Percentiles rank a stretch among this genome's conserved stretches.
Conservation (phyloP, 2,888 invertebrate species). For the Noctua janthina region DNA sequence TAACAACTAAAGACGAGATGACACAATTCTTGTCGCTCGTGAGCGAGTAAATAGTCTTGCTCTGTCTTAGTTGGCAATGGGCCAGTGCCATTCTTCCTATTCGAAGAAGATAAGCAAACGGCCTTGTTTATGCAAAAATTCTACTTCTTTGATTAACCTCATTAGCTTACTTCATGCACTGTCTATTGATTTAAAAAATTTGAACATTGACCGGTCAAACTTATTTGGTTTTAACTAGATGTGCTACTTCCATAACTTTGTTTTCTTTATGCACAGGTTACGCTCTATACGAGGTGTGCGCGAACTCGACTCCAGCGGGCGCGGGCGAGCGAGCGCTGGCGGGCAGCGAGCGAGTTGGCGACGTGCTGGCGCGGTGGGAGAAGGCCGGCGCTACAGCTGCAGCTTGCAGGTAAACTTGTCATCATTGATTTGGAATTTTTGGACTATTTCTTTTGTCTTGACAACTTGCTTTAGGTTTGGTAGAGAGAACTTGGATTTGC, state of each 20-base stretch:
- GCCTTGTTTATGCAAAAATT: not conserved
- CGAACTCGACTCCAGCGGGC: slow-evolving; percentile 91
- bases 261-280: slow-evolving; percentile 90
- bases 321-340: slow-evolving; percentile 94
- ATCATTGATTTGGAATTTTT: not conserved
- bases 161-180: not conserved
- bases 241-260: not conserved
- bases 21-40: not conserved
- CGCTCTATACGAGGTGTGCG: slow-evolving; percentile 97
- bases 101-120: not conserved
- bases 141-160: not conserved
- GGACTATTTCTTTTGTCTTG: not conserved
- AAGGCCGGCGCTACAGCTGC: slow-evolving; percentile 94
- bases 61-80: not conserved
- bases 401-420: slow-evolving; percentile 84
- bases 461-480: not conserved
- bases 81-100: not conserved
- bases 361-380: slow-evolving; percentile 99
- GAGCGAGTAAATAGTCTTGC: not conserved
- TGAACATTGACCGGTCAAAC: not conserved
- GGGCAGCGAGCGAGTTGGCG: slow-evolving; percentile 96
- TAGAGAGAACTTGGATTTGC: not conserved
- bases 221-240: not conserved
- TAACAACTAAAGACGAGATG: not conserved
- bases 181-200: not conserved